Conservation (phyloP, 2,113 vertebrate species). For the Petrocephalus microphthalmus region DNA sequence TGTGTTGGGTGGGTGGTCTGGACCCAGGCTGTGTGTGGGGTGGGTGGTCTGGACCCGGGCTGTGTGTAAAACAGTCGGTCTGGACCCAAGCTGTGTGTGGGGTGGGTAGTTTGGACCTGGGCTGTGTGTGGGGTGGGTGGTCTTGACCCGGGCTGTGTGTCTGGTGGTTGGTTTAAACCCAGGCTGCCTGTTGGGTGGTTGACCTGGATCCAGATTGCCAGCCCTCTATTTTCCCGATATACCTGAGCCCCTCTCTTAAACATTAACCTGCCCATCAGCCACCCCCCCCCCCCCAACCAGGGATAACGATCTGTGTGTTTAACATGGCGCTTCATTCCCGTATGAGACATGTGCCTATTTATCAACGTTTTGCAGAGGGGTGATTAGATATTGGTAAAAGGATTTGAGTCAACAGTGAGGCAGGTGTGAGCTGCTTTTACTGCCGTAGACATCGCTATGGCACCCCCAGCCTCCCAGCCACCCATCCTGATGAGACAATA, state of each 20-base stretch:
- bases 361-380: slow-evolving; percentile 56
- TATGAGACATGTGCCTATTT: slow-evolving; percentile 66
- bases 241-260: slow-evolving; percentile 52
- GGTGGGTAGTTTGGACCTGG: no score
- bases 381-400: slow-evolving; percentile 78
- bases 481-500: slow-evolving; percentile 61
- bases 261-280: slow-evolving; percentile 60
- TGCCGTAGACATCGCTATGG: slow-evolving; percentile 45
- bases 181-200: neutral
- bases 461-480: slow-evolving; percentile 52
- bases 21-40: neutral
- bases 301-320: slow-evolving; percentile 67
- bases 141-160: neutral
- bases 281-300: neutral
- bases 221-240: neutral
- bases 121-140: neutral
- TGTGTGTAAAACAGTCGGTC: neutral
- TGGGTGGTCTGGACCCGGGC: neutral
- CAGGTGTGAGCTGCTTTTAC: slow-evolving; percentile 74
- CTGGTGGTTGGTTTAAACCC: neutral
- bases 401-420: slow-evolving; percentile 81
- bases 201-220: neutral
- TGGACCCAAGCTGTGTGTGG: neutral
- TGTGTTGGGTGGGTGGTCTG: neutral
- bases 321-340: slow-evolving; percentile 43